phyloP scores from a whole-genome alignment of 2,888 invertebrate genomes.

The Pyrrhia umbra region DNA sequence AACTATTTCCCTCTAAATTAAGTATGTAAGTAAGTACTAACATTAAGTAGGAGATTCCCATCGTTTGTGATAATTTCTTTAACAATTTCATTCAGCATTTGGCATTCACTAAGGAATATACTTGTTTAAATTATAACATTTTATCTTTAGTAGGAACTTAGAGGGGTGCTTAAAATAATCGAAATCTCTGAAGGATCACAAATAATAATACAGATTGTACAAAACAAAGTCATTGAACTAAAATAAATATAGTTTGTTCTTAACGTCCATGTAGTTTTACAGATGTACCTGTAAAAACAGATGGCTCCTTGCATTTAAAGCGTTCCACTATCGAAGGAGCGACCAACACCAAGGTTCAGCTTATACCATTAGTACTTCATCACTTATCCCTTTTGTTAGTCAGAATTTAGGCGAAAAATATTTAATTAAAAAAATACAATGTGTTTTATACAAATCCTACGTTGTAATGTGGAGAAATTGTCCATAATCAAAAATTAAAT shows the following conservation, averaged over 20 bases:
- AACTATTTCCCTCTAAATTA: conserved; percentile 81
- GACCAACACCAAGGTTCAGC: conserved; percentile 61
- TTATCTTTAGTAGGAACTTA: conserved; percentile 78
- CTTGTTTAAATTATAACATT: conserved; percentile 53
- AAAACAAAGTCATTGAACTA: conserved; percentile 64
- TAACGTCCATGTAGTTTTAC: conserved; percentile 81
- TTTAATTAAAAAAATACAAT: conserved; percentile 60
- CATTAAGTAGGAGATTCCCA: conserved; percentile 87
- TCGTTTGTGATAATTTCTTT: conserved; percentile 59
- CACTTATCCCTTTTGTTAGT: conserved; percentile 74
- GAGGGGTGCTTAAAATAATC: conserved; percentile 74
- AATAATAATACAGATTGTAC: conserved; percentile 73
- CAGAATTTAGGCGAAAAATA: conserved; percentile 64
- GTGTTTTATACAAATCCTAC: conserved; percentile 66
- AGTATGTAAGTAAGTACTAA: conserved; percentile 90
- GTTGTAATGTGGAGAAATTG: conserved; percentile 65
- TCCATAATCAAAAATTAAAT: conserved; percentile 42
- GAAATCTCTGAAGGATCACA: conserved; percentile 79
- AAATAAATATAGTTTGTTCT: conserved; percentile 78
- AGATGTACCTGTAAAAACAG: conserved; percentile 87
- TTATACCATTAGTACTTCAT: conserved; percentile 59
- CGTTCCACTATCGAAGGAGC: conserved; percentile 52
- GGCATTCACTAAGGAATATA: conserved; percentile 60
- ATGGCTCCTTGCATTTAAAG: conserved; percentile 69
- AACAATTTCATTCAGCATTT: conserved; percentile 60